Evolutionary conservation across 2,797 vertebrate species (phyloP).

Genomic region (Cossypha polioptera): DNA sequence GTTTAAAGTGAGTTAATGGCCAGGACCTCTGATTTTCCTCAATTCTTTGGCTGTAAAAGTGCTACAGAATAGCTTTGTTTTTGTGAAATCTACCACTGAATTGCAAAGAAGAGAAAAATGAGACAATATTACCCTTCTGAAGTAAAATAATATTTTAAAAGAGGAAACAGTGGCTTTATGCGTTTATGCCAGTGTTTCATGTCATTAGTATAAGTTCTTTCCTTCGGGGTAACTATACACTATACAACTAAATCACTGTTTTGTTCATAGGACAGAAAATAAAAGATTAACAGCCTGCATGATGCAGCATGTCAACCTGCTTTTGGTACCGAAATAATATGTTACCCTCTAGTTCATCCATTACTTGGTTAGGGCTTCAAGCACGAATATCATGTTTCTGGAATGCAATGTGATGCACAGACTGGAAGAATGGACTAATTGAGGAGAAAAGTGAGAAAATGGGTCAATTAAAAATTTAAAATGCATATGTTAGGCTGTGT

Average conservation of each 20-base stretch:
- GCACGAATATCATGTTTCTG: background rate
- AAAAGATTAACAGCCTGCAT: background rate
- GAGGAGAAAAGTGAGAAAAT: background rate
- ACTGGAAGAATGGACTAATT: background rate
- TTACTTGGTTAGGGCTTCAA: background rate
- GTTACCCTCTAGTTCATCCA: background rate
- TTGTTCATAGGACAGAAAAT: background rate
- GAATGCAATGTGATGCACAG: background rate
- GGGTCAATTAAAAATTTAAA: background rate
- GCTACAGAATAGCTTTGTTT: conserved; percentile 32
- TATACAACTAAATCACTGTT: background rate
- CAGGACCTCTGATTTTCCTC: conserved; percentile 61
- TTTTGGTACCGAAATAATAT: background rate
- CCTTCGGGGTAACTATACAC: background rate
- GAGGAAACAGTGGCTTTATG: conserved; percentile 23
- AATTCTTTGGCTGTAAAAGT: conserved; percentile 50
- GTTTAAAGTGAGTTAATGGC: conserved; percentile 49
- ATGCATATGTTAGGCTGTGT: background rate
- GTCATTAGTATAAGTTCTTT: conserved; percentile 39
- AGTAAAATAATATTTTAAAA: conserved; percentile 10
- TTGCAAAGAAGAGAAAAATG: conserved; percentile 19
- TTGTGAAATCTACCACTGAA: conserved; percentile 46
- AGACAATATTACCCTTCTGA: background rate
- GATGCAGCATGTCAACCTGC: background rate
- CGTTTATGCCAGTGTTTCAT: conserved; percentile 32